Percentiles rank a stretch among this genome's conserved stretches.
Conservation (phyloP, 2,113 vertebrate genomes). For the Gobiocypris rarus region DNA sequence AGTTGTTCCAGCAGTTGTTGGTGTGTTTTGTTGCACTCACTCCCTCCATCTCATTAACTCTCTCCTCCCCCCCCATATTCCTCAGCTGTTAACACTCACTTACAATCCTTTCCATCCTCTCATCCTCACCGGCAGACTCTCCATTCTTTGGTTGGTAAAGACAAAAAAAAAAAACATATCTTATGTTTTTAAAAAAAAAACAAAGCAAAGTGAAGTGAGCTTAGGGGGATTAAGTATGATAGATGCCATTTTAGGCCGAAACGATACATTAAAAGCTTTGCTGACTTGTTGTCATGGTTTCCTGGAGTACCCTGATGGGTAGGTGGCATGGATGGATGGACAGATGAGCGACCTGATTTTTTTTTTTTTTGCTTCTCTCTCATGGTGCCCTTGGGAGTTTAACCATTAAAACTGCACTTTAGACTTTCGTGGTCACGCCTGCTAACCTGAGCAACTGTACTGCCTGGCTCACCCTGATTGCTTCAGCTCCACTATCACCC, state of each 20-base stretch:
- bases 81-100: background rate
- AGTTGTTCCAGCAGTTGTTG: background rate
- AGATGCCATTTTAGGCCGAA: conserved; percentile 61
- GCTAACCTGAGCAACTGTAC: background rate
- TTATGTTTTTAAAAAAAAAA: conserved; percentile 13
- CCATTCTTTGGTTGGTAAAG: conserved; percentile 1
- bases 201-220: conserved; percentile 41
- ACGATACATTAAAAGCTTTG: conserved; percentile 68
- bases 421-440: background rate
- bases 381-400: conserved; percentile 2
- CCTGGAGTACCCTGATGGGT: conserved; percentile 54
- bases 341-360: background rate
- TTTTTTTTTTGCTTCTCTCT: background rate
- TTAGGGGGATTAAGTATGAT: conserved; percentile 65
- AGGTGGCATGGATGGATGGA: background rate
- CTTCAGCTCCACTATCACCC: conserved; percentile 18
- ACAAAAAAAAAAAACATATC: background rate
- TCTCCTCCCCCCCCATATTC: background rate
- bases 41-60: background rate
- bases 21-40: background rate
- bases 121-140: background rate
- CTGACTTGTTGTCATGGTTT: conserved; percentile 57
- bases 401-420: conserved; percentile 40
- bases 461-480: conserved; percentile 3
- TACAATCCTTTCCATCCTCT: background rate